Conservation (phyloP, 1,140 invertebrate species). For the Mizuhopecten yessoensis region DNA sequence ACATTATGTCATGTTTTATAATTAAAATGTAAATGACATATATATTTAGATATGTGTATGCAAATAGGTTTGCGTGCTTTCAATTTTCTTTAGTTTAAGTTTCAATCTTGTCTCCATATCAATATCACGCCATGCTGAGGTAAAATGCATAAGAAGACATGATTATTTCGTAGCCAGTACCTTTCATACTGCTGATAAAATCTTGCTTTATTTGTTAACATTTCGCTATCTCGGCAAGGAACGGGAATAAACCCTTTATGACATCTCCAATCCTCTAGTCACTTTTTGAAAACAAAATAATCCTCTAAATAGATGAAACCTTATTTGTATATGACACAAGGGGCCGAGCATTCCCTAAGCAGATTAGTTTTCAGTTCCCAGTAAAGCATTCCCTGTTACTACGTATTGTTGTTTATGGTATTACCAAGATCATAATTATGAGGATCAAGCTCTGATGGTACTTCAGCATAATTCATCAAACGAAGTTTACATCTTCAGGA, state of each 20-base stretch:
- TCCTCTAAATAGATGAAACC: conserved; percentile 68
- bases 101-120: too few relatives aligned
- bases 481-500: conserved; percentile 59
- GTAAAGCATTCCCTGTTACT: conserved; percentile 47
- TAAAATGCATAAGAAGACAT: background rate
- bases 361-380: conserved; percentile 59
- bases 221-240: background rate
- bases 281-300: conserved; percentile 57
- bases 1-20: too few relatives aligned
- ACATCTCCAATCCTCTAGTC: conserved; percentile 46
- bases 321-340: conserved; percentile 67
- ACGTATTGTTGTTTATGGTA: conserved; percentile 62
- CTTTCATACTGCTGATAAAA: background rate
- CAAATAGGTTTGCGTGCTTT: too few relatives aligned
- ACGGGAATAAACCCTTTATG: conserved; percentile 41
- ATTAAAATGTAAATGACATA: too few relatives aligned
- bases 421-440: conserved; percentile 62
- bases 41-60: too few relatives aligned
- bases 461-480: conserved; percentile 65
- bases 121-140: too few relatives aligned
- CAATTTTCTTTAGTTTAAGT: too few relatives aligned
- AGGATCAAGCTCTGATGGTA: conserved; percentile 57
- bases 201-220: conserved; percentile 16
- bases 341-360: conserved; percentile 66
- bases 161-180: background rate